Evolutionary conservation across 2,888 invertebrate genomes (phyloP), one percentile per base, ranked within the genome.

Genomic region (Maniola hyperantus): DNA sequence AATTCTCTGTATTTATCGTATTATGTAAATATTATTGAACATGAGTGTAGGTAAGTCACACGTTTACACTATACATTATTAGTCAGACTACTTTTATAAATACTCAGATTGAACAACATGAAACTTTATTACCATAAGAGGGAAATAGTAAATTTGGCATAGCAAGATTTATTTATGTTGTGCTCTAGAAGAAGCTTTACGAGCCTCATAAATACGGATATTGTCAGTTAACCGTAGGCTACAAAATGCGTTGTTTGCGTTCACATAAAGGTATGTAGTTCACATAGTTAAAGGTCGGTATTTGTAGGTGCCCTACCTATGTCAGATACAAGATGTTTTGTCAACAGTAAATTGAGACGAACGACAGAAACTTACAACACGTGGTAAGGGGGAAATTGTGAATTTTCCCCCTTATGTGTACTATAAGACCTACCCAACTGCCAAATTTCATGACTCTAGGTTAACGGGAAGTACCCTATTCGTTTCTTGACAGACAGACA

Each of bases 131-230:
- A 57, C 57, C 57, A 57, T 57, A 42, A 57, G 57, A 57, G 42
- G 20, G 57, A 20, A 57, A 42, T 13, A 57, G 57, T 57, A 42
- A 57, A 57, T 57, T 57, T 57, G 57, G 57, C 39, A 57, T 42
- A 13, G 57, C 20, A 57, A 42, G 42, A 57, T 42, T 57, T 57
- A 57, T 57, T 26, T 57, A 20, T 13, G 57, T 57, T 39, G 26
- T 36, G 48, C 50, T 48, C 48, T 50, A 48, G 18, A 59, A 59
- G 44, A 11, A 50, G 60, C 36, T 50, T 60, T 60, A 60, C 60
- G 60, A 50, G 60, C 50, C 36, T 39, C 60, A 61, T 61, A 61
- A 61, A 61, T 61, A 50, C 48, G 60, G 18, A 59, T 59, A 42
- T 57, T 57, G 57, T 57, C 57, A 39, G 57, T 57, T 57, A 42